A percentile compares a stretch with the other conserved stretches of the same genome.
Conservation (phyloP, 2,797 vertebrate genomes). For the Anguilla marmorata region DNA sequence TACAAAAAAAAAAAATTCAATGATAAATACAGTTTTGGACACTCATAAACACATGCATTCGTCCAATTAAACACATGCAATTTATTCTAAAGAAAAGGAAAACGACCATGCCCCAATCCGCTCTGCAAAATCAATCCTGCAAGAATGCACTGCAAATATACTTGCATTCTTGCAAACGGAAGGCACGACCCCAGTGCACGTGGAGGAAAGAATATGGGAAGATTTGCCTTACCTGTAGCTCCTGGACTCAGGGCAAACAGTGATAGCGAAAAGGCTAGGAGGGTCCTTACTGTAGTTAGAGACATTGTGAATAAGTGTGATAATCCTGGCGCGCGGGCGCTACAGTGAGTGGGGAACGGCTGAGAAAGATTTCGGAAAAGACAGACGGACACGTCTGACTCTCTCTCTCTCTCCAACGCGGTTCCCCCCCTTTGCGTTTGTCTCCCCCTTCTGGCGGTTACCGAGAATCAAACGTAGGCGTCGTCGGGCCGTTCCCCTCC, state of each 20-base stretch:
- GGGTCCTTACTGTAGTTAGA: slow-evolving; percentile 70
- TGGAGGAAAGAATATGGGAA: background rate
- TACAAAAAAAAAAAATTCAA: background rate
- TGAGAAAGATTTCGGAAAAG: slow-evolving; percentile 44
- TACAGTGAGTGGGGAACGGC: slow-evolving; percentile 61
- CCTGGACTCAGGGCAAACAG: slow-evolving; percentile 65
- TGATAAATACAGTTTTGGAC: background rate
- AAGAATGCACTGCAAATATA: background rate
- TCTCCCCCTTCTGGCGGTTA: slow-evolving; percentile 62
- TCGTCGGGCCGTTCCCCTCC: background rate
- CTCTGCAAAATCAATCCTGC: background rate
- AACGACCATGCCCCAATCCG: background rate
- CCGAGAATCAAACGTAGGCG: slow-evolving; percentile 11
- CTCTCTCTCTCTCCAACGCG: slow-evolving; percentile 35
- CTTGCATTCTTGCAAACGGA: background rate
- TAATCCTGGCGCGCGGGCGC: slow-evolving; percentile 52
- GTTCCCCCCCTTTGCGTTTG: slow-evolving; percentile 50
- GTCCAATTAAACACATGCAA: background rate
- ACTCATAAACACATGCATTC: too few species aligned
- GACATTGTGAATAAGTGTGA: slow-evolving; percentile 70
- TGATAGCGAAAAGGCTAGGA: slow-evolving; percentile 69
- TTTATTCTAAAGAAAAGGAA: background rate
- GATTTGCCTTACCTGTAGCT: slow-evolving; percentile 67
- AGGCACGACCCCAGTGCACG: background rate
- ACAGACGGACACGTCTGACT: slow-evolving; percentile 26